Base-by-base conservation (phyloP, 2,888 invertebrate genomes). In the Cerastoderma edule region DNA sequence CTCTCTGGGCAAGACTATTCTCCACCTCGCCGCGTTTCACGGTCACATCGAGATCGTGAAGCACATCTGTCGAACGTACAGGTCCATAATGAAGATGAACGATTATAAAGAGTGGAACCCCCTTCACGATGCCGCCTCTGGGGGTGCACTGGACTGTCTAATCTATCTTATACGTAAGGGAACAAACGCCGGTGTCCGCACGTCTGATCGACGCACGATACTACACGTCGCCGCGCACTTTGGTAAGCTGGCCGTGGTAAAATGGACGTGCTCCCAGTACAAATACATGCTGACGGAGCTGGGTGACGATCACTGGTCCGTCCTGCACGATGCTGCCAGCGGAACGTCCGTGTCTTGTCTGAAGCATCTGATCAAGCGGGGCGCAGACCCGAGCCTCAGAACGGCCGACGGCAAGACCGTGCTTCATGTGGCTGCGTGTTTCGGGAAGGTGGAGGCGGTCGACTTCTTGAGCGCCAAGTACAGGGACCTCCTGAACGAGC, bases 131-230 rank as follows among this genome's bases (percentile, higher is more conserved):
- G 60, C 60, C 8, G 60, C 60, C 8, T 60, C 35, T 5, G 60
- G 60, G 2, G 60, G 60, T 33, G 35, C 60, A 16, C 39, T 60
- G 39, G 60, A 60, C 27, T 60, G 60, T 60, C 39, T 60, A 27
- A 39, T 60, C 10, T 60, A 60, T 60, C 39, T 60, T 8, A 60
- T 60, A 6, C 39, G 60, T 3, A 60, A 60, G 39, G 60, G 60
- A 24, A 39, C 39, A 35, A 60, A 32, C 19, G 33, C 60, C 35
- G 33, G 32, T 22, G 39, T 39, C 16, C 60, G 60, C 35, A 60
- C 60, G 3, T 35, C 60, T 3, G 60, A 60, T 27, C 35, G 24
- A 10, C 28, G 60, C 22, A 60, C 60, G 24, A 60, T 60, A 4
- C 60, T 60, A 8, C 60, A 60, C 27, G n/a, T 60, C 24, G 39